Evolutionary conservation across 2,113 vertebrate species (phyloP), one percentile per base, ranked within the genome.

Genomic region (Terrapene triunguis): DNA sequence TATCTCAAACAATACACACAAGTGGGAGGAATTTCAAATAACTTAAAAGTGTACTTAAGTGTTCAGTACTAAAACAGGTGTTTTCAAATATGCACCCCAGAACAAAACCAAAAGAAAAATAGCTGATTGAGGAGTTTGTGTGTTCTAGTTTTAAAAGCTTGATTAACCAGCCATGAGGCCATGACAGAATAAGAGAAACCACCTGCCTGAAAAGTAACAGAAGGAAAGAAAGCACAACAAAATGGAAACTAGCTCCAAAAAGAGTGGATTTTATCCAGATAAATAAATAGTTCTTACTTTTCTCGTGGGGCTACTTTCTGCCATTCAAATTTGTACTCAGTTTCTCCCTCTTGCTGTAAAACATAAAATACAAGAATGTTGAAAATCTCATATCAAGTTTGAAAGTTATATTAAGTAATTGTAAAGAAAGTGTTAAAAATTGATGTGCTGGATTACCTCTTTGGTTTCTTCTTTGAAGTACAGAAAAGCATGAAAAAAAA

Each of bases 261-360:
- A 51, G 21, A 22, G 5, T 93, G 6, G 21, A 8, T 4, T 76
- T 53, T 24, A 87, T 72, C 24, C 6, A 1, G 62, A 54, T 83
- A 82, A 96, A 91, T 59, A 2, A 84, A 69, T 42, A 79, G 19
- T 69, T 95, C 98, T 98, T 98, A 99, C 99, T 99, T 99, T 97
- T 99, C 99, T 98, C 99, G 98, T 88, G 99, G 99, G 80, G 99
- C 99, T 25, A 97, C 98, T 96, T 99, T 99, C 97, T 99, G 99
- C 99, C 99, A 99, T 98, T 99, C 99, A 98, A 99, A 99, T 97
- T 99, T 99, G 96, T 99, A 99, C 54, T 99, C 99, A 0, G 99
- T 99, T 87, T 99, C 99, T 93, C 99, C 99, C 78, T 99, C 99
- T 98, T 99, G 97, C 98, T 97, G 94, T 93, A 97, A 96, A 96